Percentiles rank a stretch among this genome's conserved stretches.
Conservation (phyloP, 2,888 invertebrate genomes). For the Athetis lepigone region DNA sequence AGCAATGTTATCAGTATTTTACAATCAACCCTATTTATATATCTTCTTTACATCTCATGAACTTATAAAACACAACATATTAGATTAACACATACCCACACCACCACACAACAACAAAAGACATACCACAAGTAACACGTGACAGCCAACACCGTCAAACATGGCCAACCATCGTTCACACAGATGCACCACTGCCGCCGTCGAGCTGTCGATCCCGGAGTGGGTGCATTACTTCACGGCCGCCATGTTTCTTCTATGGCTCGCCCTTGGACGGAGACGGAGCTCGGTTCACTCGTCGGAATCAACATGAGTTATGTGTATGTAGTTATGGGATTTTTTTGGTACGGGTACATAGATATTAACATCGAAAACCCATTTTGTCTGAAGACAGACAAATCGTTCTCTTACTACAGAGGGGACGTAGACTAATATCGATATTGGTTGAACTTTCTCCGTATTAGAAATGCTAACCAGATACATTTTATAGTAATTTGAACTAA, state of each 20-base stretch:
- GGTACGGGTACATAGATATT: slow-evolving; percentile 7
- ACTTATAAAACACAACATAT: background rate
- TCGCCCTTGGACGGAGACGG: slow-evolving; percentile 80
- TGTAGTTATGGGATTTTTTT: slow-evolving; percentile 60
- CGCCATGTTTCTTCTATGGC: slow-evolving; percentile 83
- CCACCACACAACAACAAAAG: slow-evolving; percentile 32
- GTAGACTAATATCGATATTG: background rate
- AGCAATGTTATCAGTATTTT: no score
- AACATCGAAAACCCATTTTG: background rate
- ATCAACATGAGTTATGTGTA: slow-evolving; percentile 78
- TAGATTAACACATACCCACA: slow-evolving; percentile 11
- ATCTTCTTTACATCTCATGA: background rate
- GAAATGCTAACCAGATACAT: no score
- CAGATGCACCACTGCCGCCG: slow-evolving; percentile 88
- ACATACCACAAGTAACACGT: slow-evolving; percentile 75
- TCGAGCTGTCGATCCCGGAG: slow-evolving; percentile 86
- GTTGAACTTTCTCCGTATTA: no score
- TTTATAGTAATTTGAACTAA: no score
- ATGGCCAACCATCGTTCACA: slow-evolving; percentile 59
- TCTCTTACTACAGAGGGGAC: background rate
- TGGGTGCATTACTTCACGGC: slow-evolving; percentile 87
- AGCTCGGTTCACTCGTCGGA: slow-evolving; percentile 77
- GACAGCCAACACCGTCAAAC: slow-evolving; percentile 61
- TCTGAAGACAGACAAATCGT: background rate
- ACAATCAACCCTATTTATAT: no score